These are phyloP conservation scores for Heterocephalus glaber DNA, from an alignment of 2,113 vertebrate species.

Conservation along the genomic window DNA sequence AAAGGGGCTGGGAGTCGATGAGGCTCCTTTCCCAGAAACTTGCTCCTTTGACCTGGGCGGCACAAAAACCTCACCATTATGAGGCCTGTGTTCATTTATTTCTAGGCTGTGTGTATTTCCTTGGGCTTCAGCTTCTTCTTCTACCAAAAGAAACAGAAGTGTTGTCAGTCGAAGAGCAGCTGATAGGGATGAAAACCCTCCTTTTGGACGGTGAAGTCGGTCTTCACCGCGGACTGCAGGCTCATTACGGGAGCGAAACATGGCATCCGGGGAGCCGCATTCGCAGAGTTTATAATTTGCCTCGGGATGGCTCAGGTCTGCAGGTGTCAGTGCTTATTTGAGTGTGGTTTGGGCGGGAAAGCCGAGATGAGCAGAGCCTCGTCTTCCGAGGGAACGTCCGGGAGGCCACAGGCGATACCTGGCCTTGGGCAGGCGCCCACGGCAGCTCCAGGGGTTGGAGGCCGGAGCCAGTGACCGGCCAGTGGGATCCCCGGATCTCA, in stretches of 20 bases:
- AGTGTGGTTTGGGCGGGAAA: slow-evolving; percentile 53
- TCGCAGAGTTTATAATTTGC: slow-evolving; percentile 72
- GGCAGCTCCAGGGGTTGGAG: fast-evolving
- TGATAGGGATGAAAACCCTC: slow-evolving; percentile 56
- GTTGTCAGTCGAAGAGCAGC: slow-evolving; percentile 32
- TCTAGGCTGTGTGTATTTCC: not conserved
- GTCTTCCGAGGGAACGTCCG: not conserved
- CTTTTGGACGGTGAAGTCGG: slow-evolving; percentile 73
- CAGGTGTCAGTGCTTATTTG: slow-evolving; percentile 62
- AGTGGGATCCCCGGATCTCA: not conserved
- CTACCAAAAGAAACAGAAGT: slow-evolving; percentile 29
- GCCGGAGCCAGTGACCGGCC: no score
- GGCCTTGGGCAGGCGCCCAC: not conserved
- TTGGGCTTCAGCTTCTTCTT: slow-evolving; percentile 31
- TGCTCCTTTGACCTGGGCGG: not conserved
- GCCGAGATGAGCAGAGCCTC: not conserved
- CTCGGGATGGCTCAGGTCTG: slow-evolving; percentile 67
- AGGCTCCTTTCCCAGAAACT: not conserved
- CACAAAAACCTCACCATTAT: not conserved
- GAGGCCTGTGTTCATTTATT: slow-evolving; percentile 46
- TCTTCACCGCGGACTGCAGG: slow-evolving; percentile 69
- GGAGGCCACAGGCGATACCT: not conserved
- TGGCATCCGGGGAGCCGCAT: slow-evolving; percentile 64
- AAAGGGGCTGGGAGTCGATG: not conserved
- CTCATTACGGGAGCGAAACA: slow-evolving; percentile 58